Base-by-base conservation (phyloP, 2,113 vertebrate species). In the Elephantulus edwardii region DNA sequence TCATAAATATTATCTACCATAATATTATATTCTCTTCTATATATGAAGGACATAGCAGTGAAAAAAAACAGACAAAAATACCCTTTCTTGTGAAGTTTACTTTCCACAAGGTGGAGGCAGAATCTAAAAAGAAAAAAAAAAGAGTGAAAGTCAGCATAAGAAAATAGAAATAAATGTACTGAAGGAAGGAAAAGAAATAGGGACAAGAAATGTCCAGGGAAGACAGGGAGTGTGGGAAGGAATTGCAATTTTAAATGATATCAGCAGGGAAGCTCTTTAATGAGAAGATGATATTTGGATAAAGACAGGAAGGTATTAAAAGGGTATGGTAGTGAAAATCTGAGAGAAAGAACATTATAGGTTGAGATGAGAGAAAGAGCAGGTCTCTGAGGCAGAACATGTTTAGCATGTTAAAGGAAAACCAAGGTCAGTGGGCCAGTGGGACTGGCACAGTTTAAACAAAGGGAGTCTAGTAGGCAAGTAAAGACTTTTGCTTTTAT, bases 91-190 rank as follows among this genome's bases (percentile, higher is more conserved):
- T 42, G 86, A 26, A 86, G 48, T 5, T 80, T 87, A 56, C 42
- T 60, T 62, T 84, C 88, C 88, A 93, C 30, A 60, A 88, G 87
- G 42, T 92, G 84, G 80, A 84, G 87, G 87, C 46, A 90, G 75
- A 82, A 30, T 58, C 79, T 89, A 40, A 86, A 35, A 74, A 86
- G 70, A 72, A 60, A 71, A 86, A 35, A 74, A 86, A 76, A 72
- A 60, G 64, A 80, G 48, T 28, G 44, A 44, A 40, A 56, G 14
- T 62, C 17, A 50, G 7, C 44, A 70, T 8, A 1, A 22, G n/a
- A 71, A 28, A 38, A 42, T 70, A 40, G 38, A 33, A 28, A 0
- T 54, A 71, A 60, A 35, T 56, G 42, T 90, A 48, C 44, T 0
- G 24, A 88, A 35, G 50, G 28, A 58, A 62, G 11, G 17, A 8